Base-by-base conservation (phyloP, 2,888 invertebrate species). In the Microlaimidae sp. region DNA sequence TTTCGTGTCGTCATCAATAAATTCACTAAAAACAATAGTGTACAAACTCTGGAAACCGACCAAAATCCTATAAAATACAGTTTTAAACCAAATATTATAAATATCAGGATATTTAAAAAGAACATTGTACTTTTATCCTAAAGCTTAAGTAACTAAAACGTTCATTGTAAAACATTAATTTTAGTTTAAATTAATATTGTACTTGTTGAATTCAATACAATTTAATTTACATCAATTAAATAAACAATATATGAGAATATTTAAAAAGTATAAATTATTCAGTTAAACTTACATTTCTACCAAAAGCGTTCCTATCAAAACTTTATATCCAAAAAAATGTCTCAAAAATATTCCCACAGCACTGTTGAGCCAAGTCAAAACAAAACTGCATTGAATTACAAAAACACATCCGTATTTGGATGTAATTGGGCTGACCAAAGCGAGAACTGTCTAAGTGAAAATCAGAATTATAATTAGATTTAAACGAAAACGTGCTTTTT, bases 1-100 rank as follows among this genome's bases (percentile, higher is more conserved):
- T 21, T 19, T 42, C 21, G 38, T 51, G 42, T 51, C 51, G 13
- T 51, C 32, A 10, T 51, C 51, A 25, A 51, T 51, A 21, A 51
- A 43, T 10, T 51, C 51, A 26, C 38, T 21, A 10, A 23, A 5
- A 17, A 51, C 17, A 3, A 51, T 23, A 17, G 17, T 21, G 40
- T 25, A 51, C 41, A 42, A 7, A 17, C 10, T n/a, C 26, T 40
- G 38, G 26, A 51, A 51, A 5, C 21, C 17, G 24, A 40, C 5
- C 13, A 51, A 21, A 23, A 51, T 21, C 19, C 51, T 51, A 25
- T 24, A 45, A 51, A 49, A 25, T n/a, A n/a, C n/a, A n/a, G n/a
- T n/a, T n/a, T n/a, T n/a, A n/a, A n/a, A n/a, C n/a, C n/a, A n/a
- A n/a, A n/a, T n/a, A n/a, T n/a, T n/a, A n/a, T n/a, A n/a, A n/a